These are phyloP conservation scores for Lysandra bellargus DNA, from an alignment of 2,888 invertebrate genomes.

Conservation along the genomic window DNA sequence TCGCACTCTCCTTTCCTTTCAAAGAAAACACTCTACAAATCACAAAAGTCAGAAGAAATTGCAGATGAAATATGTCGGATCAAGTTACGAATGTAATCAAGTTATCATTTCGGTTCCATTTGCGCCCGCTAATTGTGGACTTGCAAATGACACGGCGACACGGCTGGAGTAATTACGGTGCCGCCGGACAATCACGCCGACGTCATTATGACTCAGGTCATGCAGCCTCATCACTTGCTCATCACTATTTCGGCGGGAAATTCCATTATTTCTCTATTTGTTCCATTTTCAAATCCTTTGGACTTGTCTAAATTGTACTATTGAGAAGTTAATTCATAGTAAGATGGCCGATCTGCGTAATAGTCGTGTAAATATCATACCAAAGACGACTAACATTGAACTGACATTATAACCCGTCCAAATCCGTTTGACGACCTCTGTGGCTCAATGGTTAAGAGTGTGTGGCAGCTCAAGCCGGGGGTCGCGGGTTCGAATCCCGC, in stretches of 20 bases:
- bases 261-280: neutral
- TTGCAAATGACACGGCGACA: constrained; percentile 11
- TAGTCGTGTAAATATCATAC: too few relatives aligned
- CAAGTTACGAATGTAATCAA: neutral
- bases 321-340: neutral
- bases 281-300: neutral
- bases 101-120: constrained; percentile 19
- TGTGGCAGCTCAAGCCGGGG: too few relatives aligned
- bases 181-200: neutral
- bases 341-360: too few relatives aligned
- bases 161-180: constrained; percentile 7
- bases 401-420: too few relatives aligned
- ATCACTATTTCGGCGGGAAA: neutral
- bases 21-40: too few relatives aligned
- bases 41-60: neutral
- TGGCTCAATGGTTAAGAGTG: too few relatives aligned
- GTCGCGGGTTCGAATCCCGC: too few relatives aligned
- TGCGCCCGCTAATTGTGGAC: constrained; percentile 1
- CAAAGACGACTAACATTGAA: too few relatives aligned
- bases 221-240: constrained; percentile 12
- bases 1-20: neutral
- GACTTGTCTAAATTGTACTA: neutral
- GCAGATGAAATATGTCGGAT: neutral
- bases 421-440: too few relatives aligned
- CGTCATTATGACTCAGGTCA: constrained; percentile 15